Percentiles rank a stretch among this genome's conserved stretches.
These are phyloP conservation scores for Oceanodroma leucorhoa DNA, from an alignment of 2,797 vertebrate genomes.

Conservation along the genomic window DNA sequence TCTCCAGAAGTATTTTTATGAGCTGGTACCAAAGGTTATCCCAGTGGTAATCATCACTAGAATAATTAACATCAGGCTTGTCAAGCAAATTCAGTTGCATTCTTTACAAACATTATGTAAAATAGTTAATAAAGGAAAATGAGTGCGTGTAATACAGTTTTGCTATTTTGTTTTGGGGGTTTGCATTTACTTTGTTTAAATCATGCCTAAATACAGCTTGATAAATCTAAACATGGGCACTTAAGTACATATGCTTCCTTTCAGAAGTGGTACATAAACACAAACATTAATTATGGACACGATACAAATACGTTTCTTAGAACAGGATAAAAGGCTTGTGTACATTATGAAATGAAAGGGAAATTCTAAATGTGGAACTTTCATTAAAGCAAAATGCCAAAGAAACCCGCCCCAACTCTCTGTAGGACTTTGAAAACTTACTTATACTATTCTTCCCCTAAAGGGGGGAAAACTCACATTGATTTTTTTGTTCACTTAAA, in stretches of 20 bases:
- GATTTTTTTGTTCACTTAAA: not conserved
- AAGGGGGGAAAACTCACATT: not conserved
- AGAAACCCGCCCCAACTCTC: fast-evolving
- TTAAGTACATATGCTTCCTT: not conserved
- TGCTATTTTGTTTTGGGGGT: not conserved
- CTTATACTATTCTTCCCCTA: not conserved
- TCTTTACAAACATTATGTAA: not conserved
- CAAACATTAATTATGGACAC: not conserved
- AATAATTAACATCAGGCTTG: not conserved
- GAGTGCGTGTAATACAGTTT: fast-evolving
- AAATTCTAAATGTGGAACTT: not conserved
- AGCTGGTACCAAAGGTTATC: not conserved
- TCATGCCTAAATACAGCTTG: not conserved
- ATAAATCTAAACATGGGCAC: not conserved
- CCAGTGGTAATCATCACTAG: not conserved
- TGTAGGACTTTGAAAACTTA: not conserved
- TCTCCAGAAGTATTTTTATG: not conserved
- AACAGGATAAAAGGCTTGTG: not conserved
- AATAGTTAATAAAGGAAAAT: not conserved
- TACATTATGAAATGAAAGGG: not conserved
- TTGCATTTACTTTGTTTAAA: not conserved
- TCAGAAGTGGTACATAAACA: not conserved
- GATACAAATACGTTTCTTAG: not conserved
- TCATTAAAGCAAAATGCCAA: not conserved
- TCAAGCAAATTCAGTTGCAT: not conserved